Base-by-base conservation (phyloP, 2,888 invertebrate species). In the Leucozona laternaria region DNA sequence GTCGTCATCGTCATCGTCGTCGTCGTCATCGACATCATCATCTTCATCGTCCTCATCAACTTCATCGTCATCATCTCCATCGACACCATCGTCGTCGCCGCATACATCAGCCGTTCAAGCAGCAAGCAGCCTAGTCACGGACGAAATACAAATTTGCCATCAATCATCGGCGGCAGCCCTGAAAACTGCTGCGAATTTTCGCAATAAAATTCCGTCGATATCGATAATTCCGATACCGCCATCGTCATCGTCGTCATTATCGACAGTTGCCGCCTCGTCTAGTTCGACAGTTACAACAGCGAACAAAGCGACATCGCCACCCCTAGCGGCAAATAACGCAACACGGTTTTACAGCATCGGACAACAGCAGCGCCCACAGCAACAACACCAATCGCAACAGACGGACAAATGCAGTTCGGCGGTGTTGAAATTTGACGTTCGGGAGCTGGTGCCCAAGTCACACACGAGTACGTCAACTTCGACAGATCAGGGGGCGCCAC, bases 301-400 rank as follows among this genome's bases (percentile, higher is more conserved):
- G 22, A 91, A 91, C 48, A 90, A 91, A 84, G 90, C 91, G 20
- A 91, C 91, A 22, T 91, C 92, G 53, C 91, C 92, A 37, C 91
- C 92, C 3, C 77, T 91, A 57, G n/a, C 79, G 25, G 75, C 76
- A 7, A 60, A 13, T 34, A 55, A 11, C 25, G 37, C 58, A 7
- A 73, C 40, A 11, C 76, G 79, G 11, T 40, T 76, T 5, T 88
- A 82, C 22, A 79, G 31, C 13, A 48, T 78, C 5, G 71, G 62
- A 31, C 85, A 79, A 31, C 85, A 79, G 22, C 85, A 45, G 34
- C 48, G 34, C 13, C 77, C 91, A 6, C 91, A 91, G 78, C 91
- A 91, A 72, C 92, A 92, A 64, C 91, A 92, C 86, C 92, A 92
- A 73, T 92, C 91, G 22, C 92, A 92, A 77, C 92, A 92, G 85